These are phyloP conservation scores for Eupithecia insigniata DNA, from an alignment of 2,888 invertebrate species.

Conservation along the genomic window DNA sequence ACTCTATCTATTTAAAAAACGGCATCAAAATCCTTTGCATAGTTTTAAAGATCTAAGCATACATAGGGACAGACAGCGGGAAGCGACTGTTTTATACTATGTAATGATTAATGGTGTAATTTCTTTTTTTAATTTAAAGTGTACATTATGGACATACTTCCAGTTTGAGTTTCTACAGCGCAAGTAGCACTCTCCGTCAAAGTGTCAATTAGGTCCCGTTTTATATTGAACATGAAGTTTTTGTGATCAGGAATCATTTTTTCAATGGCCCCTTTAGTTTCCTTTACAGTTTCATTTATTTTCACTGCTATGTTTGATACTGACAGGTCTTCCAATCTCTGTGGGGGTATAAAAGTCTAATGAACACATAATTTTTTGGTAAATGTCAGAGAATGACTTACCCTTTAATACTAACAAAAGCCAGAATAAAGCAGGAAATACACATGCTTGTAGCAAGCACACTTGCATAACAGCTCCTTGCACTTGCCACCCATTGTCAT, in stretches of 20 bases:
- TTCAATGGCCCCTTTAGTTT: slow-evolving; percentile 83
- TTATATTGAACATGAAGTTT: slow-evolving; percentile 85
- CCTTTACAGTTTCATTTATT: slow-evolving; percentile 82
- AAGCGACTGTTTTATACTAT: too few relatives aligned
- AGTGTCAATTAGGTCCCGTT: slow-evolving; percentile 87
- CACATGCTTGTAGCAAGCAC: too few relatives aligned
- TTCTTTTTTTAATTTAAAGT: background rate
- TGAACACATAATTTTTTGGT: slow-evolving; percentile 12
- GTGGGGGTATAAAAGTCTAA: slow-evolving; percentile 27
- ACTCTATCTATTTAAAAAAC: too few relatives aligned
- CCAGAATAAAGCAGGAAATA: too few relatives aligned
- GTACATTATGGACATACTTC: slow-evolving; percentile 50
- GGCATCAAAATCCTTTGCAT: too few relatives aligned
- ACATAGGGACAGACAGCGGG: too few relatives aligned
- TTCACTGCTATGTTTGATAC: slow-evolving; percentile 86
- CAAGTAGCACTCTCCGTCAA: slow-evolving; percentile 74
- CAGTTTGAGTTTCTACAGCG: slow-evolving; percentile 80
- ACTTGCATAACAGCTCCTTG: too few relatives aligned
- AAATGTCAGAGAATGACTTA: background rate
- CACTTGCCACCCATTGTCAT: too few relatives aligned
- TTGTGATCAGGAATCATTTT: slow-evolving; percentile 87
- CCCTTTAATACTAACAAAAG: too few relatives aligned
- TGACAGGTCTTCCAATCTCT: slow-evolving; percentile 83
- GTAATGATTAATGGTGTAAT: too few relatives aligned
- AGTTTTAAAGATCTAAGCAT: too few relatives aligned